Evolutionary conservation across 2,113 vertebrate genomes (phyloP).

Genomic region (Otus sunia): DNA sequence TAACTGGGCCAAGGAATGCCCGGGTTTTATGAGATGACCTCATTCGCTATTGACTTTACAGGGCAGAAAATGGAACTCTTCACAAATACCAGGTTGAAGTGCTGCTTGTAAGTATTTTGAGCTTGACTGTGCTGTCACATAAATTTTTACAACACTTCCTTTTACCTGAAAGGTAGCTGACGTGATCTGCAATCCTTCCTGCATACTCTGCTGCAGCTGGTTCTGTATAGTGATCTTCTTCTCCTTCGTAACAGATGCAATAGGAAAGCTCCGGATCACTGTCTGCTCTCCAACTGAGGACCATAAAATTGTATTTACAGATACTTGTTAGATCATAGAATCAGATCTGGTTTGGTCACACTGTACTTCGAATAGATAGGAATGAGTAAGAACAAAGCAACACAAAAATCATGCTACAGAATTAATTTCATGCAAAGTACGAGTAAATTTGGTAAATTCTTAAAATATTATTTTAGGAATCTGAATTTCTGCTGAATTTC

Average conservation of each 20-base stretch:
- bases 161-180: constrained; percentile 94
- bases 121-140: neutral
- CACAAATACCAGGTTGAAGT: neutral
- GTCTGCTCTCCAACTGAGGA: constrained; percentile 91
- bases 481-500: neutral
- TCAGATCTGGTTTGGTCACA: neutral
- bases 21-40: neutral
- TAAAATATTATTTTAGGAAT: neutral
- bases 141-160: neutral
- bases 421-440: neutral
- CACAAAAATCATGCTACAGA: neutral
- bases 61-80: neutral
- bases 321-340: neutral
- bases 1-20: neutral
- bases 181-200: constrained; percentile 93
- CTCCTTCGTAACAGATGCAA: constrained; percentile 92
- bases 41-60: neutral
- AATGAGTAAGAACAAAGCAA: neutral
- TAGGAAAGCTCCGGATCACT: constrained; percentile 91
- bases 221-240: constrained; percentile 97
- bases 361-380: neutral
- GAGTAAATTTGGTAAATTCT: neutral
- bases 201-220: constrained; percentile 94
- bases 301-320: constrained; percentile 1
- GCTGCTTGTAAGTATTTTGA: neutral